Evolutionary conservation across 2,888 invertebrate genomes (phyloP).

Genomic region (Ptychoptera contaminata): DNA sequence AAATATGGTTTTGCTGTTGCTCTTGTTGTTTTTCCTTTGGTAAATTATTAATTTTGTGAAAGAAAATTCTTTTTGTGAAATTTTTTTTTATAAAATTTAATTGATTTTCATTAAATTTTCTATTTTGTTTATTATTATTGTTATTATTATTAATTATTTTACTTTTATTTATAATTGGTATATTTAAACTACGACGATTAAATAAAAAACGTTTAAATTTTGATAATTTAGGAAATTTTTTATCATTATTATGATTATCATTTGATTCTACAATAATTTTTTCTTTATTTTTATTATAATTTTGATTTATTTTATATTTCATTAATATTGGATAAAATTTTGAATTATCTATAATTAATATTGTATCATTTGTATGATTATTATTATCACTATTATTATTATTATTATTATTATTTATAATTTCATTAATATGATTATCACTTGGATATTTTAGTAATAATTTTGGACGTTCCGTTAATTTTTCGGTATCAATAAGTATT

Average conservation of each 20-base stretch:
- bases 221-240: background rate
- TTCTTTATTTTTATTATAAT: background rate
- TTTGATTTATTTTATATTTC: conserved; percentile 8
- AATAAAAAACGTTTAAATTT: conserved; percentile 5
- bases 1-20: too few relatives aligned
- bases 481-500: background rate
- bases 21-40: background rate
- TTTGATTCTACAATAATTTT: too few relatives aligned
- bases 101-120: background rate
- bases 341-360: conserved; percentile 12
- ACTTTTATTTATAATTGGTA: background rate
- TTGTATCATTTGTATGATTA: background rate
- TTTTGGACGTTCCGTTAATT: background rate
- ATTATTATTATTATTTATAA: background rate
- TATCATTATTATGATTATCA: background rate
- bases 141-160: background rate
- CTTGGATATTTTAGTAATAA: background rate
- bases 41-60: background rate
- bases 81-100: background rate
- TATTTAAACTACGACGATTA: conserved; percentile 2
- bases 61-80: background rate
- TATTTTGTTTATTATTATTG: background rate
- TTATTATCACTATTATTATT: too few relatives aligned
- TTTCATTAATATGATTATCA: background rate
- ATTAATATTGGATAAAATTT: conserved; percentile 11